These are phyloP conservation scores for Prorops nasuta DNA, from an alignment of 1,140 invertebrate species.

Conservation along the genomic window DNA sequence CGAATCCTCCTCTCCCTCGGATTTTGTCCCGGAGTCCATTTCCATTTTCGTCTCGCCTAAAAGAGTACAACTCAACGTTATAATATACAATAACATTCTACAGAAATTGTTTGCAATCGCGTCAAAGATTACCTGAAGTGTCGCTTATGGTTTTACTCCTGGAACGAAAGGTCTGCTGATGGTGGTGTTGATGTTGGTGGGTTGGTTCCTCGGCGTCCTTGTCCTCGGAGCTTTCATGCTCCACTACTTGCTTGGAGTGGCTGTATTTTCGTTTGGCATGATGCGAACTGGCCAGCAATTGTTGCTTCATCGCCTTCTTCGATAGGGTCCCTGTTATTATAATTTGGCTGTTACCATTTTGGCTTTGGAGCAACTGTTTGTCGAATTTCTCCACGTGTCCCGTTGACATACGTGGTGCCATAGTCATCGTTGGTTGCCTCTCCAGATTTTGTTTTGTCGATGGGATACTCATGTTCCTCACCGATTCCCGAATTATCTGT, in stretches of 20 bases:
- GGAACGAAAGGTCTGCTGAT: constrained; percentile 69
- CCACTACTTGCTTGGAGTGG: constrained; percentile 85
- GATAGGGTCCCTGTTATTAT: constrained; percentile 41
- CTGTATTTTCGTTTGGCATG: constrained; percentile 75
- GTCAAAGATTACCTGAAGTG: constrained; percentile 64
- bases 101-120: no score
- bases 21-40: constrained; percentile 75
- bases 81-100: no score
- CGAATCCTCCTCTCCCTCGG: constrained; percentile 84
- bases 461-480: constrained; percentile 92
- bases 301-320: constrained; percentile 48
- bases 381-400: constrained; percentile 51
- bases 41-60: constrained; percentile 54
- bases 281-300: constrained; percentile 70
- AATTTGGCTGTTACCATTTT: constrained; percentile 44
- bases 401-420: constrained; percentile 45
- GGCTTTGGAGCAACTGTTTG: constrained; percentile 35
- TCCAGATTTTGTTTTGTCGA: constrained; percentile 64
- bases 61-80: constrained; percentile 13
- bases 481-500: constrained; percentile 93
- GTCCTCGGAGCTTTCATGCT: constrained; percentile 66
- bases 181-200: no score
- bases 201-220: constrained; percentile 45
- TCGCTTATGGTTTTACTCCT: constrained; percentile 89
- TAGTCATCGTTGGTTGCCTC: constrained; percentile 45